Evolutionary conservation across 2,113 vertebrate species (phyloP), one percentile per base, ranked within the genome.

Genomic region (Pseudonaja textilis): DNA sequence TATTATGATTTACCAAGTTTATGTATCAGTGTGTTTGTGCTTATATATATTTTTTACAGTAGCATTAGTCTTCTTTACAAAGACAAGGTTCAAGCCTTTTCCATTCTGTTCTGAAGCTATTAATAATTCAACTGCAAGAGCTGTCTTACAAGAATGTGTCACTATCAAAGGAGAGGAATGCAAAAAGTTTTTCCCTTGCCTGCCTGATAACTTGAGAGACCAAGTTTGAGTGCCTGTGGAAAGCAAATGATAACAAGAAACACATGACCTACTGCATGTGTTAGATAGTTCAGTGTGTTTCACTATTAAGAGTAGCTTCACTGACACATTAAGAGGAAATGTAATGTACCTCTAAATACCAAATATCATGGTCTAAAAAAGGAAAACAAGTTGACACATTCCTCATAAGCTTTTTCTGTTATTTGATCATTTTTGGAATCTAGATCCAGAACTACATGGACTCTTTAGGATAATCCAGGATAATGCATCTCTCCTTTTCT

Each of bases 51-150:
- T 16, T 89, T 42, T 91, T 64, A 52, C 11, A 12, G 50, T 12
- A 50, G 93, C 93, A 89, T 59, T 91, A 90, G 85, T 81, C 54
- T 54, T 54, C 57, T 42, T 88, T 88, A 45, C 50, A 26, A n/a
- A 22, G 52, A 34, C 93, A 94, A 87, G 29, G 85, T 93, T 89
- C 20, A 87, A 95, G 88, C 6, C 69, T 56, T 61, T 56, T 90
- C 92, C 0, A 1, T 39, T 91, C 94, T 90, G 69, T 89, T 89
- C 93, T 91, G 59, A 50, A 88, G 93, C 91, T 93, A 8, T 93
- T 69, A 91, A 29, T 92, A 93, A n/a, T 90, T 52, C 45, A 85
- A 56, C 64, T 87, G 57, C 57, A 81, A n/a, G 89, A 94, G 54
- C 90, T 54, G 69, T 81, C 93, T 96, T 93, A 29, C 90, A 94